Evolutionary conservation across 2,797 vertebrate genomes (phyloP), one percentile per base, ranked within the genome.

Genomic region (Sphenodon punctatus): DNA sequence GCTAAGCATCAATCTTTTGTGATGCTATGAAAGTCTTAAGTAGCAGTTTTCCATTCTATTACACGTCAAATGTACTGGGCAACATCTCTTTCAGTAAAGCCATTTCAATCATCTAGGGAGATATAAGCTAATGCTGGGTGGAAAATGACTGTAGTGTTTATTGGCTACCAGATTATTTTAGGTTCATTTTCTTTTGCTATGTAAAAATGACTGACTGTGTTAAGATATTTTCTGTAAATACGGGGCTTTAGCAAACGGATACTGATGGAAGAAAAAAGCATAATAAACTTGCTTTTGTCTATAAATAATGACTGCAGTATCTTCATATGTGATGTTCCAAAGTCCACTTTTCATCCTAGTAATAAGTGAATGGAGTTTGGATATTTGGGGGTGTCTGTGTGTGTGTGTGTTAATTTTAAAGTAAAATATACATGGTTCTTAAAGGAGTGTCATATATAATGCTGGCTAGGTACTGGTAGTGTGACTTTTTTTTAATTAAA

Each of bases 51-150:
- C 75, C 79, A 85, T 88, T 92, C 77, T 88, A 68, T 84, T 86
- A 84, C 86, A 89, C 76, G 74, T 88, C 86, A 92, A 88, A 9
- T 85, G 84, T 92, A 86, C 82, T 86, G 90, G 75, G 68, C 82
- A 92, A 91, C 60, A 72, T 67, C 17, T 73, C 80, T 83, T 85
- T 90, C 91, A 86, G 80, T 84, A 92, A 88, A 86, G 10, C 25
- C 75, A 9, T 63, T 76, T 63, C 84, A 91, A 82, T 85, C 69
- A 78, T 70, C 89, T 69, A 88, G 34, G 55, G 88, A 88, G 89
- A 91, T 69, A 69, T 5, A 49, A 89, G 81, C 67, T 75, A 85
- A 75, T 81, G 75, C 80, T 34, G 80, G 86, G 80, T 66, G 66
- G 82, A 83, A 88, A 91, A 86, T 70, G 27, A 56, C 88, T 92